A percentile compares a stretch with the other conserved stretches of the same genome.
phyloP scores from a whole-genome alignment of 2,888 invertebrate species.

The Diarsia dahlii region DNA sequence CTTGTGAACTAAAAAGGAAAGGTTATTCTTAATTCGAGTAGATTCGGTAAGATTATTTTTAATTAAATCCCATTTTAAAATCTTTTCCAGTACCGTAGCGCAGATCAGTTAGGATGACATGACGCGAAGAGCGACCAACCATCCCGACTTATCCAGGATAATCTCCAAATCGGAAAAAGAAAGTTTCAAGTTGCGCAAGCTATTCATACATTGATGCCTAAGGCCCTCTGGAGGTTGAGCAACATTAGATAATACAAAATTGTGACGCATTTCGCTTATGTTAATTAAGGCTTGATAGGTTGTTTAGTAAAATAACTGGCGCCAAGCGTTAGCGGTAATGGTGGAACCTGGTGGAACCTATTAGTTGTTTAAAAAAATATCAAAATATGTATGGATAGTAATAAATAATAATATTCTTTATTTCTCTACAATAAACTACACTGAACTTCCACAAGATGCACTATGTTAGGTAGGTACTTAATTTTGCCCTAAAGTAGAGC shows the following conservation, averaged over 20 bases:
- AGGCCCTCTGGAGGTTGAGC: neutral
- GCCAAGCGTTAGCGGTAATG: neutral
- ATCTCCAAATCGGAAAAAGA: neutral
- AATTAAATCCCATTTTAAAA: neutral
- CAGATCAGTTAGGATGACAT: neutral
- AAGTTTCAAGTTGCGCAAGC: neutral
- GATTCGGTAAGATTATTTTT: no score
- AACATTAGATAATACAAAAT: neutral
- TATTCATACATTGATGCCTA: neutral
- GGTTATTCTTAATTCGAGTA: no score
- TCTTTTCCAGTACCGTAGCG: neutral
- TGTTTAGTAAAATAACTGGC: neutral
- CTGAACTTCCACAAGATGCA: neutral
- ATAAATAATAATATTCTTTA: no score
- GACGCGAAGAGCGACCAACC: neutral
- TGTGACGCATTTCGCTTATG: neutral
- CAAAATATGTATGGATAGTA: neutral
- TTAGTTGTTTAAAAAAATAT: neutral
- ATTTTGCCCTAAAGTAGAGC: constrained; percentile 52
- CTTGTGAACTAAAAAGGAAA: no score
- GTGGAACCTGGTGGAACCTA: no score
- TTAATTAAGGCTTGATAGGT: neutral
- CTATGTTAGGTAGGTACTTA: constrained; percentile 9
- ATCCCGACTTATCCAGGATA: neutral
- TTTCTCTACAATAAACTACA: no score